phyloP scores from a whole-genome alignment of 53 echinoderm and acorn worm species.

The Echinometra lucunter region DNA sequence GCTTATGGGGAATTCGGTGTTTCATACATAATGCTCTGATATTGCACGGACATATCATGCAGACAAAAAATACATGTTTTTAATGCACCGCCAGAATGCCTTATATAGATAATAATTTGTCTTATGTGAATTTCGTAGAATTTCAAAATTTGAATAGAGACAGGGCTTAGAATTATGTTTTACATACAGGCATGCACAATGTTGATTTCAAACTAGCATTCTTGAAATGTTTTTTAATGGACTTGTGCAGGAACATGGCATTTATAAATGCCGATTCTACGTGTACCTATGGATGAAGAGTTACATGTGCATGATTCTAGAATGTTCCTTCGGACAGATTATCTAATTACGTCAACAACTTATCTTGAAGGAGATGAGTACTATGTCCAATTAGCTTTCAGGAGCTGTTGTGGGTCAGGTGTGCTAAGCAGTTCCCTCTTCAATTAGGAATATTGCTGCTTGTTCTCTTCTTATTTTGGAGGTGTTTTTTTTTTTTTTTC shows the following conservation, averaged over 20 bases:
- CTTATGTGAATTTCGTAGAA: background rate
- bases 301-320: background rate
- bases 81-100: too few species aligned
- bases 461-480: background rate
- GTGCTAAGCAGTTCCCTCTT: conserved; percentile 10
- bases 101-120: too few species aligned
- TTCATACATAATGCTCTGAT: too few species aligned
- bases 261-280: too few species aligned
- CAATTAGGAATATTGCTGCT: background rate
- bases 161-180: background rate
- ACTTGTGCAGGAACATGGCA: too few species aligned
- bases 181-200: background rate
- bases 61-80: too few species aligned
- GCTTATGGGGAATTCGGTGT: too few species aligned
- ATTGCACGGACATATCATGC: too few species aligned
- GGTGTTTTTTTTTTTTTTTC: background rate
- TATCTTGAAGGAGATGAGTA: background rate
- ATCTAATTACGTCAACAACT: background rate
- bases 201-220: background rate
- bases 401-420: conserved; percentile 3
- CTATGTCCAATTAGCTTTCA: conserved; percentile 18
- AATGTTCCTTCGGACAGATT: background rate
- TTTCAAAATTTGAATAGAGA: background rate
- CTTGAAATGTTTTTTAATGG: too few species aligned
- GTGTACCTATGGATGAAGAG: too few species aligned